Base-by-base conservation (phyloP, 2,888 invertebrate species). In the Diadegma fenestrale region DNA sequence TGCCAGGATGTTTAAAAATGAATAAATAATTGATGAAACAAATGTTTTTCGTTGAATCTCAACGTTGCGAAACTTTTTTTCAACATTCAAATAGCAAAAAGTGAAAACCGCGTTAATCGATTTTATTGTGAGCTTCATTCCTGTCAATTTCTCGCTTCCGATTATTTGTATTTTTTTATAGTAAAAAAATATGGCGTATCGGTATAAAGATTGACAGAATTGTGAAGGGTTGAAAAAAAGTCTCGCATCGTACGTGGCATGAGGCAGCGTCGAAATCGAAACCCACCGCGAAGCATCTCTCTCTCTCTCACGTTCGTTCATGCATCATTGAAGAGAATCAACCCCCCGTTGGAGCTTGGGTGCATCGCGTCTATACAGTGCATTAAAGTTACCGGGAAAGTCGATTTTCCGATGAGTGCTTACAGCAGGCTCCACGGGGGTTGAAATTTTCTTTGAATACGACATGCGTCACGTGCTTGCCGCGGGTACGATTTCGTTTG, bases 371-470 rank as follows among this genome's bases (percentile, higher is more conserved):
- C 64, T 80, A 43, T 58, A 58, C 14, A 66, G 41, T 80, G 41
- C 43, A 66, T 75, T 63, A 75, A 45, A 75, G 66, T 64, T 76
- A 77, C 37, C 48, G 51, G 8, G 61, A 64, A 76, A 75, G 61
- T 82, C 69, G 63, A 76, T 82, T 82, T 82, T 63, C 63, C 76
- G 63, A 71, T 48, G 71, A 71, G 69, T 48, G 71, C 51, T 41
- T 48, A 48, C 61, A 66, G 37, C 19, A 48, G 22, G 26, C 22
- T 41, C 45, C 45, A 3, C 8, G 14, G 51, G 51, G 41, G 22
- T 77, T 37, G 41, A 51, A 51, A 48, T 19, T 54, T 64, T 54
- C 7, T 69, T 33, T 51, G 58, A 48, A 68, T 43, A 45, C 54
- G 61, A 17, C 64, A 51, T 66, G 54, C 78, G 58, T 58, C 78